Evolutionary conservation across 1,140 invertebrate species (phyloP).

Genomic region (Arion vulgaris): DNA sequence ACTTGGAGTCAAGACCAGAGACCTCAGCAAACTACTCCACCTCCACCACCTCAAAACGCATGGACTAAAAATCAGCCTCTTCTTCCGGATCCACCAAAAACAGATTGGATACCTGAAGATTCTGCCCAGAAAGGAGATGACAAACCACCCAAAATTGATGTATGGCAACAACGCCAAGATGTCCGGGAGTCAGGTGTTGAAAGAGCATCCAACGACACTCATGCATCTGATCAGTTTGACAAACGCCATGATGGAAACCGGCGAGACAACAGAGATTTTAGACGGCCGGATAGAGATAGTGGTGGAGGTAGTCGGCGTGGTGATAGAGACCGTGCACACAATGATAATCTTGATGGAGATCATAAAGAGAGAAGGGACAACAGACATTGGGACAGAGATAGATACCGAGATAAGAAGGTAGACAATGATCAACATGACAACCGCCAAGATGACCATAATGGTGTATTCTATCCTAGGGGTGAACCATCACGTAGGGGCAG

Average conservation of each 20-base stretch:
- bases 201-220: slow-evolving; percentile 36
- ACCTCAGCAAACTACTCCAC: not conserved
- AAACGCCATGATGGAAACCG: slow-evolving; percentile 39
- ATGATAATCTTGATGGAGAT: slow-evolving; percentile 43
- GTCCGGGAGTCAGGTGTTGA: slow-evolving; percentile 28
- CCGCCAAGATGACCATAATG: slow-evolving; percentile 28
- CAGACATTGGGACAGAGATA: slow-evolving; percentile 35
- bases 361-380: slow-evolving; percentile 34
- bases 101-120: slow-evolving; percentile 10
- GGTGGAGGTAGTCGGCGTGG: slow-evolving; percentile 27
- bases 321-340: not conserved
- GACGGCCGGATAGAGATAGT: slow-evolving; percentile 24
- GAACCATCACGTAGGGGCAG: slow-evolving; percentile 79
- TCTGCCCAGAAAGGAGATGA: slow-evolving; percentile 11
- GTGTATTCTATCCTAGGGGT: slow-evolving; percentile 81
- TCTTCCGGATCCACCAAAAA: slow-evolving; percentile 25
- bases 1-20: slow-evolving; percentile 13
- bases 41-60: slow-evolving; percentile 14
- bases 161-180: slow-evolving; percentile 24
- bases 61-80: slow-evolving; percentile 31
- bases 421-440: slow-evolving; percentile 19
- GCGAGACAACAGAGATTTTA: slow-evolving; percentile 30
- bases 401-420: slow-evolving; percentile 32
- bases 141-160: slow-evolving; percentile 1
- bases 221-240: slow-evolving; percentile 3